phyloP scores from a whole-genome alignment of 1,140 invertebrate species.

The Trichonephila clavipes region DNA sequence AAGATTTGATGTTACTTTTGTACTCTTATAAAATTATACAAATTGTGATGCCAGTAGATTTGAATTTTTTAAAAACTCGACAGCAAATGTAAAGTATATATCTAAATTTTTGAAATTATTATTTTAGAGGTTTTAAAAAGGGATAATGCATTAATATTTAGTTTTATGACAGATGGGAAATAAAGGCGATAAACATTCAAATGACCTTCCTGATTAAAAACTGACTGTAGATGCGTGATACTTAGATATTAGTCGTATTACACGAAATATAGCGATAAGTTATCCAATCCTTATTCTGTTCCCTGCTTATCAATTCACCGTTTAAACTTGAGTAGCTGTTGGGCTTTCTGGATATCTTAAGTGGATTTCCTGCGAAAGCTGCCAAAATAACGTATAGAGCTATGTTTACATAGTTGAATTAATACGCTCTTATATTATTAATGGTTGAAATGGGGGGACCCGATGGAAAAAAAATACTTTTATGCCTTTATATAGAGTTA shows the following conservation, averaged over 20 bases:
- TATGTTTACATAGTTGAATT: not conserved
- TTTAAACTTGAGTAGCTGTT: slow-evolving; percentile 11
- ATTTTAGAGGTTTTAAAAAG: too few relatives aligned
- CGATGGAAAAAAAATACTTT: too few relatives aligned
- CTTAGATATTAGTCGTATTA: not conserved
- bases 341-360: not conserved
- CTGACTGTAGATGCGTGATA: not conserved
- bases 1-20: too few relatives aligned
- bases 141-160: too few relatives aligned
- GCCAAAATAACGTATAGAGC: not conserved
- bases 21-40: too few relatives aligned
- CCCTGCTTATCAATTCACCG: not conserved
- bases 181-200: not conserved
- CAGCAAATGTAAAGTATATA: too few relatives aligned
- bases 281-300: not conserved
- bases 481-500: too few relatives aligned
- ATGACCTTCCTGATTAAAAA: slow-evolving; percentile 27
- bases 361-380: not conserved
- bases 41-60: too few relatives aligned
- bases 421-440: not conserved
- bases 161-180: too few relatives aligned
- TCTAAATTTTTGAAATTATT: too few relatives aligned
- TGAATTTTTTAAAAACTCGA: too few relatives aligned
- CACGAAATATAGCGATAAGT: not conserved
- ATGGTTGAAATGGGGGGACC: not conserved